Percentiles rank a stretch among this genome's conserved stretches.
Evolutionary conservation across 2,888 invertebrate genomes (phyloP).

Genomic region (Barypeithes pellucidus): DNA sequence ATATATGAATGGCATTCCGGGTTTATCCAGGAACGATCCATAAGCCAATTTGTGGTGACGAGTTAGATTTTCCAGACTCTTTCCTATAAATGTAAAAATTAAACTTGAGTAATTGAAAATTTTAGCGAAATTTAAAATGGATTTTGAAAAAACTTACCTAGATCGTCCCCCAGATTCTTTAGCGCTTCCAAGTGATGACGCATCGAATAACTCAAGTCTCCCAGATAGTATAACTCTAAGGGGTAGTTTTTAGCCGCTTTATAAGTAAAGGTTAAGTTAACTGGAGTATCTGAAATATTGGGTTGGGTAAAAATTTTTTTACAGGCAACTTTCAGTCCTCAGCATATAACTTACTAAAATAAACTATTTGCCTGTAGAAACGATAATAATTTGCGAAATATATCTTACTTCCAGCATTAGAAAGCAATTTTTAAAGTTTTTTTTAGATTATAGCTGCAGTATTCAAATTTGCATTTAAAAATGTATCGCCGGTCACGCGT

Average conservation of each 20-base stretch:
- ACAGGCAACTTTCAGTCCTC: no score
- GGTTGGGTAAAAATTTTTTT: no score
- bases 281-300: conserved; percentile 65
- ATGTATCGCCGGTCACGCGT: no score
- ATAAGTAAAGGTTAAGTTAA: conserved; percentile 78
- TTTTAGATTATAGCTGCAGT: no score
- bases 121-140: no score
- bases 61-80: conserved; percentile 78
- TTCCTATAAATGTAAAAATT: conserved; percentile 26
- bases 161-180: conserved; percentile 77
- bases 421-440: no score
- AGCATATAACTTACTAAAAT: no score
- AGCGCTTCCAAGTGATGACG: conserved; percentile 87
- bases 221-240: conserved; percentile 90
- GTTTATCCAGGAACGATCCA: conserved; percentile 87
- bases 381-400: no score
- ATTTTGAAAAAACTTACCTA: conserved; percentile 67
- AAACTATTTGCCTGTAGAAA: no score
- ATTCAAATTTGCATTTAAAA: no score
- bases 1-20: conserved; percentile 80
- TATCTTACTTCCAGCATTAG: no score
- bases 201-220: conserved; percentile 95
- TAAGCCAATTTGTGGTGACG: conserved; percentile 83
- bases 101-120: neutral
- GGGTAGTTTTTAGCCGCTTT: conserved; percentile 89